Evolutionary conservation across 2,888 invertebrate genomes (phyloP).

Genomic region (Clivina fossor): DNA sequence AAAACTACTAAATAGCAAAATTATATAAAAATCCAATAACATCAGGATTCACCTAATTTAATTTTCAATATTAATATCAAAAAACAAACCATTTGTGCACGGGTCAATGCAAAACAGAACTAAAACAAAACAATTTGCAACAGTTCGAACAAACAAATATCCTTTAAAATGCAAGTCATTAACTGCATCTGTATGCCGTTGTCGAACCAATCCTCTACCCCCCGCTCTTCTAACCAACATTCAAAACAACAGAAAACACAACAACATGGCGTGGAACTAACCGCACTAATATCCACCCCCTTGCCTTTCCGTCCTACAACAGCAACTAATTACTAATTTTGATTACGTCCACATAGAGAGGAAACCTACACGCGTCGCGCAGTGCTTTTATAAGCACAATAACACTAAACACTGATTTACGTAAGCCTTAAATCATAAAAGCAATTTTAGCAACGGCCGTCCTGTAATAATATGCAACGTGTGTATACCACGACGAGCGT

Average conservation of each 20-base stretch:
- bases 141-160: background rate
- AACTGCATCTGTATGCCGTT: conserved; percentile 16
- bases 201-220: background rate
- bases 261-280: background rate
- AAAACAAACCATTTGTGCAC: too few relatives aligned
- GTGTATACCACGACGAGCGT: too few relatives aligned
- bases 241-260: background rate
- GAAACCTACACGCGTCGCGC: too few relatives aligned
- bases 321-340: conserved; percentile 30
- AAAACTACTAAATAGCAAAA: too few relatives aligned
- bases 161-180: conserved; percentile 16
- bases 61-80: too few relatives aligned
- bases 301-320: background rate
- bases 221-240: too few relatives aligned
- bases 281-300: background rate
- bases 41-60: too few relatives aligned
- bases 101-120: too few relatives aligned
- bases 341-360: conserved; percentile 21
- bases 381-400: conserved; percentile 32
- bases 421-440: conserved; percentile 28
- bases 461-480: conserved; percentile 29
- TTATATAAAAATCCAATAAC: too few relatives aligned
- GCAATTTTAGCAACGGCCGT: conserved; percentile 22
- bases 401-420: conserved; percentile 32
- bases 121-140: background rate